Percentiles rank a stretch among this genome's conserved stretches.
These are phyloP conservation scores for Amniataba percoides DNA, from an alignment of 2,797 vertebrate species.

Conservation along the genomic window DNA sequence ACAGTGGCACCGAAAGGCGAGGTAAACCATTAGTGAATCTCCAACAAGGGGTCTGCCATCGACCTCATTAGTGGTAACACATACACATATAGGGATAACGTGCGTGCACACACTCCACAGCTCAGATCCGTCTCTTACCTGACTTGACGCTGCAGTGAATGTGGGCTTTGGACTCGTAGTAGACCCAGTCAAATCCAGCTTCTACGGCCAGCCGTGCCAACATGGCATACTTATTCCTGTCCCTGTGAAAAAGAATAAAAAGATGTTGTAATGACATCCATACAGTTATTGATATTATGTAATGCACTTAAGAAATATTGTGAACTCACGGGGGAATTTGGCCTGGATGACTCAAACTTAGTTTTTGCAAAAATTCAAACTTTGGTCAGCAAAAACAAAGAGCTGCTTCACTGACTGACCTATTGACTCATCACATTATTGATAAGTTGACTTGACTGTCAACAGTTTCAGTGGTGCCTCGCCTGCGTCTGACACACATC, in stretches of 20 bases:
- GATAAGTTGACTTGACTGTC: neutral
- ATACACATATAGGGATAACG: constrained; percentile 16
- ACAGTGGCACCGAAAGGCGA: constrained; percentile 25
- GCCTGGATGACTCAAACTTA: neutral
- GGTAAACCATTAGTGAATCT: constrained; percentile 46
- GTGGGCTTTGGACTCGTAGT: constrained; percentile 98
- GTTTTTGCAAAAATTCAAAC: neutral
- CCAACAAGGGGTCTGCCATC: constrained; percentile 46
- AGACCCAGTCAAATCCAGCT: constrained; percentile 99
- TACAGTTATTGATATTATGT: neutral
- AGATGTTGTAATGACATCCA: neutral
- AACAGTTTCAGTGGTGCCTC: neutral
- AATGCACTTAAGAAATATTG: neutral
- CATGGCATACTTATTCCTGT: constrained; percentile 95
- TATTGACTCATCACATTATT: constrained; percentile 28
- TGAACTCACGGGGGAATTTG: neutral
- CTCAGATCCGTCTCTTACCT: constrained; percentile 84
- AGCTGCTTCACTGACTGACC: neutral
- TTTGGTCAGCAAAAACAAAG: neutral
- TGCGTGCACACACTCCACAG: constrained; percentile 16
- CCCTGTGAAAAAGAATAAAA: constrained; percentile 54
- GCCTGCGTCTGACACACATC: neutral
- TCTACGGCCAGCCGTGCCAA: constrained; percentile 96
- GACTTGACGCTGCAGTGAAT: constrained; percentile 99
- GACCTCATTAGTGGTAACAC: constrained; percentile 63